These are phyloP conservation scores for Crypturellus undulatus DNA, from an alignment of 2,113 vertebrate genomes.

Conservation along the genomic window DNA sequence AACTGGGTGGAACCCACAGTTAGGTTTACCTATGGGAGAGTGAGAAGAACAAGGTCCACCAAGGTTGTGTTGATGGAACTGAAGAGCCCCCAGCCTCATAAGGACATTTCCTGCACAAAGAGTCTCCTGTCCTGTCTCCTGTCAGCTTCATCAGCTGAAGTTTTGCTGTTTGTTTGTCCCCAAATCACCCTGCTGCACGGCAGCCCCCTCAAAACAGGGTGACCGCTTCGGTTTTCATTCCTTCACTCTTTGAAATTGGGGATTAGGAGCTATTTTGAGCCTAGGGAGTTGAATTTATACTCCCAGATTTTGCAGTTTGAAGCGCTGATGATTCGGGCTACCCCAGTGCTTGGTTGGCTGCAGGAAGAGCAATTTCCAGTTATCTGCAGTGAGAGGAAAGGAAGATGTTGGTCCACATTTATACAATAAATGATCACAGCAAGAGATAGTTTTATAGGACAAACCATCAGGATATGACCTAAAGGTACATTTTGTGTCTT, in stretches of 20 bases:
- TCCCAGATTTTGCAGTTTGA: background rate
- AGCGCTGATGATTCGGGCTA: background rate
- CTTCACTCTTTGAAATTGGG: background rate
- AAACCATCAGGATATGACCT: background rate
- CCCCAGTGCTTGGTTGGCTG: background rate
- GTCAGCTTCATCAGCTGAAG: accelerated
- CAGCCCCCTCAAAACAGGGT: background rate
- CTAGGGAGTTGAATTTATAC: background rate
- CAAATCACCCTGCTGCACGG: background rate
- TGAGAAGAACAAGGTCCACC: background rate
- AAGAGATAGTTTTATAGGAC: background rate
- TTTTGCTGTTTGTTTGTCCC: background rate
- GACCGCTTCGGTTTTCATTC: background rate
- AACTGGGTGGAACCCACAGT: background rate
- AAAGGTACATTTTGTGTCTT: background rate
- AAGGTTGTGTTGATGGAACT: background rate
- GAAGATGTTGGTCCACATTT: accelerated
- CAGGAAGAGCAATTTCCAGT: background rate
- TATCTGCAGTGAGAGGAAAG: background rate
- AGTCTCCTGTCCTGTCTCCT: background rate
- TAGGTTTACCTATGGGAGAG: background rate
- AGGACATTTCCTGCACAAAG: background rate
- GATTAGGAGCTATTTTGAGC: background rate
- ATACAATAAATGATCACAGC: accelerated
- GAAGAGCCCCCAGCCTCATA: background rate